A percentile compares a stretch with the other conserved stretches of the same genome.
These are phyloP conservation scores for Sapayoa aenigma DNA, from an alignment of 2,113 vertebrate genomes.

Conservation along the genomic window DNA sequence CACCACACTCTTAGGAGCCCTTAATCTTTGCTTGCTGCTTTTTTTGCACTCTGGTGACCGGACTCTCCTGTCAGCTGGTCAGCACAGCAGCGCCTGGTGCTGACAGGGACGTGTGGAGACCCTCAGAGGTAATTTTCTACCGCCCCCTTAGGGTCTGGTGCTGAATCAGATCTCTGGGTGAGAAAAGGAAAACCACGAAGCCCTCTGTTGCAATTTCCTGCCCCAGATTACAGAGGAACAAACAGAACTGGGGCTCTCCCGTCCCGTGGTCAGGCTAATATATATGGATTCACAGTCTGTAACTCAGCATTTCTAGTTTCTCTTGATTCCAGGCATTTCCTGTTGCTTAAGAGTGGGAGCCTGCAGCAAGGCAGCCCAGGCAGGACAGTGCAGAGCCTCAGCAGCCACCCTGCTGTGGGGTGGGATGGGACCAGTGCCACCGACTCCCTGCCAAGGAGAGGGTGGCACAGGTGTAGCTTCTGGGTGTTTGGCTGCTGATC, in stretches of 20 bases:
- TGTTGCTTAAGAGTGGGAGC: fast-evolving
- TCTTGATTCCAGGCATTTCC: neutral
- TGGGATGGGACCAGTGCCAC: neutral
- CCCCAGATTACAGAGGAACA: neutral
- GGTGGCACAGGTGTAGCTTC: neutral
- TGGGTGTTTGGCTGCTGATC: neutral
- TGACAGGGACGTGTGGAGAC: neutral
- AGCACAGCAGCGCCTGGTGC: neutral
- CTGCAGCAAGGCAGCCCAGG: neutral
- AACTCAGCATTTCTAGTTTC: fast-evolving
- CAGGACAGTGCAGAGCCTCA: neutral
- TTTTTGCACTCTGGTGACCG: neutral
- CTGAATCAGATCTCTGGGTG: neutral
- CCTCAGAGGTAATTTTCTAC: neutral
- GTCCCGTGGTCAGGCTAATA: fast-evolving
- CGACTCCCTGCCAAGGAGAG: fast-evolving
- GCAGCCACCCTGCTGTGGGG: neutral
- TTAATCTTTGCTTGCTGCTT: neutral
- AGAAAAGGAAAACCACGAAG: neutral
- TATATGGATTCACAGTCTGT: fast-evolving
- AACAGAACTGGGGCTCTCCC: neutral
- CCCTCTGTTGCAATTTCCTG: constrained; percentile 49
- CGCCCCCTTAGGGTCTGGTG: neutral
- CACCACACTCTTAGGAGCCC: neutral
- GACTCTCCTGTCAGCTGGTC: fast-evolving